Percentiles rank a stretch among this genome's conserved stretches.
Evolutionary conservation across 1,140 invertebrate genomes (phyloP).

Genomic region (Pinna nobilis): DNA sequence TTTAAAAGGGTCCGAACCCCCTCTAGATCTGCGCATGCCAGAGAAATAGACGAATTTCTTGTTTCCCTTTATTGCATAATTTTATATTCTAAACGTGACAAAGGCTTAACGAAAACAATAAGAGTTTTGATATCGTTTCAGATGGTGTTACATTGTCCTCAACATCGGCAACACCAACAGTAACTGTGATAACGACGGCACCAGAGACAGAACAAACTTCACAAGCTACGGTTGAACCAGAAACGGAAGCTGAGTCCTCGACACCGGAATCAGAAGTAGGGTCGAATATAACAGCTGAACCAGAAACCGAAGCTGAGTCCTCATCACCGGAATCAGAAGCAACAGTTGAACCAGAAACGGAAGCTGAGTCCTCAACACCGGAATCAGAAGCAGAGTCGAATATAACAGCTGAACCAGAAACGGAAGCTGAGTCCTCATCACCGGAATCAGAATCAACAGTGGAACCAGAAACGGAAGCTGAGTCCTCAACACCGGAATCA

Average conservation of each 20-base stretch:
- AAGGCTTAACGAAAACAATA: too few species aligned
- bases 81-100: too few species aligned
- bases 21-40: too few species aligned
- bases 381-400: slow-evolving; percentile 26
- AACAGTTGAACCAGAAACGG: neutral
- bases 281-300: neutral
- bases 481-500: slow-evolving; percentile 13
- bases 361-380: slow-evolving; percentile 7
- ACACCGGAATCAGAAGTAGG: slow-evolving; percentile 32
- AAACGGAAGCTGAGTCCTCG: slow-evolving; percentile 25
- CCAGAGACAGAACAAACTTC: neutral
- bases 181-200: neutral
- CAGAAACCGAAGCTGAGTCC: slow-evolving; percentile 14
- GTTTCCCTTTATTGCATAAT: too few species aligned
- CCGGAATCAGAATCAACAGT: slow-evolving; percentile 37
- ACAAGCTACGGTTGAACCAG: neutral
- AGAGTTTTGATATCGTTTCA: too few species aligned
- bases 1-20: too few species aligned
- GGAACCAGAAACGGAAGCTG: slow-evolving; percentile 20
- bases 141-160: neutral
- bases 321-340: slow-evolving; percentile 33
- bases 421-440: slow-evolving; percentile 31
- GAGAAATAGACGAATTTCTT: too few species aligned
- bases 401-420: slow-evolving; percentile 14
- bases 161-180: neutral